These are phyloP conservation scores for Falco peregrinus DNA, from an alignment of 2,797 vertebrate genomes.

Conservation along the genomic window DNA sequence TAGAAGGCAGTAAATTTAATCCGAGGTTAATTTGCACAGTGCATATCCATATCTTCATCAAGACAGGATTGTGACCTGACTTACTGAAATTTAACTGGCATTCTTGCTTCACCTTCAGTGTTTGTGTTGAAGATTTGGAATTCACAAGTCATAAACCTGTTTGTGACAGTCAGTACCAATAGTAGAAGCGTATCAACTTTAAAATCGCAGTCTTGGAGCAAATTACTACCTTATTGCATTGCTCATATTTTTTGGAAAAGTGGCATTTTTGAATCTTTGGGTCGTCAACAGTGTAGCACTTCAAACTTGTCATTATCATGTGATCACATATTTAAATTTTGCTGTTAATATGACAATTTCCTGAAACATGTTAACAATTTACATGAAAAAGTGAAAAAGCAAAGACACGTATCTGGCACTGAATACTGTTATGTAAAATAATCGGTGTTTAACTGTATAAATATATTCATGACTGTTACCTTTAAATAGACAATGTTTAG, in stretches of 20 bases:
- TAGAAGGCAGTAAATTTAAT: constrained; percentile 52
- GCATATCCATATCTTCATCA: constrained; percentile 49
- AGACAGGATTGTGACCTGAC: constrained; percentile 34
- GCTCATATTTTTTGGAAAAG: constrained; percentile 59
- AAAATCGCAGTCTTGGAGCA: constrained; percentile 44
- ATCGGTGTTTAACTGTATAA: constrained; percentile 93
- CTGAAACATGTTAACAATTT: constrained; percentile 82
- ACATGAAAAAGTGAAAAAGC: constrained; percentile 77
- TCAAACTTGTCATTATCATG: constrained; percentile 92
- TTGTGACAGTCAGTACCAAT: constrained; percentile 58
- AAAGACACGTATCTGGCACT: constrained; percentile 85
- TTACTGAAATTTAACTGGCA: constrained; percentile 38
- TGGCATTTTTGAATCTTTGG: constrained; percentile 62
- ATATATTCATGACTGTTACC: constrained; percentile 98
- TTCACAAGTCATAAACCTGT: constrained; percentile 35
- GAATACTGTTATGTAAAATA: constrained; percentile 96
- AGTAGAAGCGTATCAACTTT: constrained; percentile 27
- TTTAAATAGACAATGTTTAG: constrained; percentile 86
- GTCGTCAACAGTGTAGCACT: constrained; percentile 80
- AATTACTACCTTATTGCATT: constrained; percentile 61
- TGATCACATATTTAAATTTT: constrained; percentile 90
- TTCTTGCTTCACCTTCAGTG: constrained; percentile 24
- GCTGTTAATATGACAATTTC: constrained; percentile 92
- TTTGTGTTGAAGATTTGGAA: constrained; percentile 43
- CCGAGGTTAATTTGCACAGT: constrained; percentile 38